phyloP scores from a whole-genome alignment of 2,797 vertebrate genomes.

The Xiphorhynchus erythropygius region DNA sequence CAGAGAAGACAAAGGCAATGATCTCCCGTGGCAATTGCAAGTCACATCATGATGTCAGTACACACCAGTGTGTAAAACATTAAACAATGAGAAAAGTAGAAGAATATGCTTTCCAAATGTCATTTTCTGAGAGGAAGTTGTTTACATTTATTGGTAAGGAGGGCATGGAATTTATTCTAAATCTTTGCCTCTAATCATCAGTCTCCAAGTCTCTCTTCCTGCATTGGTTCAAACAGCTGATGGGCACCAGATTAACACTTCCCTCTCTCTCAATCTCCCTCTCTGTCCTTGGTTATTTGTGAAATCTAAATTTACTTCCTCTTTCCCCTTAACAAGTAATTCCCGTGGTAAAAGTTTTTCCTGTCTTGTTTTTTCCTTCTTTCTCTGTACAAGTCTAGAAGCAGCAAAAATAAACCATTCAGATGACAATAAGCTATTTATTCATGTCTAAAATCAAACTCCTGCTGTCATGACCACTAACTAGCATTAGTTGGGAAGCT shows the following conservation, averaged over 20 bases:
- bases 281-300: not conserved
- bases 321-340: not conserved
- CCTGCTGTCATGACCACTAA: not conserved
- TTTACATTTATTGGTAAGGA: not conserved
- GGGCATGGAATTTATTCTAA: not conserved
- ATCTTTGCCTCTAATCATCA: not conserved
- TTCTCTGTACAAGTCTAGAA: not conserved
- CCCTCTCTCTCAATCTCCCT: not conserved
- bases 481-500: not conserved
- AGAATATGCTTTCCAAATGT: not conserved
- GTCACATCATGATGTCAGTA: not conserved
- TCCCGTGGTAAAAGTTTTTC: not conserved
- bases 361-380: not conserved
- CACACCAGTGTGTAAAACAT: not conserved
- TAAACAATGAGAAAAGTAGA: not conserved
- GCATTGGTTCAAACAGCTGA: not conserved
- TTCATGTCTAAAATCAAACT: not conserved
- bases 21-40: not conserved
- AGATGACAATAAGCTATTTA: not conserved
- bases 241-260: not conserved
- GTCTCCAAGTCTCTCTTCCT: not conserved
- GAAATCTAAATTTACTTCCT: not conserved
- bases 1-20: not conserved
- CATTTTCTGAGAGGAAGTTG: not conserved
- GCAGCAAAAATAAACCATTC: not conserved